Evolutionary conservation across 2,113 vertebrate species (phyloP).

Genomic region (Phrynocephalus versicolor): DNA sequence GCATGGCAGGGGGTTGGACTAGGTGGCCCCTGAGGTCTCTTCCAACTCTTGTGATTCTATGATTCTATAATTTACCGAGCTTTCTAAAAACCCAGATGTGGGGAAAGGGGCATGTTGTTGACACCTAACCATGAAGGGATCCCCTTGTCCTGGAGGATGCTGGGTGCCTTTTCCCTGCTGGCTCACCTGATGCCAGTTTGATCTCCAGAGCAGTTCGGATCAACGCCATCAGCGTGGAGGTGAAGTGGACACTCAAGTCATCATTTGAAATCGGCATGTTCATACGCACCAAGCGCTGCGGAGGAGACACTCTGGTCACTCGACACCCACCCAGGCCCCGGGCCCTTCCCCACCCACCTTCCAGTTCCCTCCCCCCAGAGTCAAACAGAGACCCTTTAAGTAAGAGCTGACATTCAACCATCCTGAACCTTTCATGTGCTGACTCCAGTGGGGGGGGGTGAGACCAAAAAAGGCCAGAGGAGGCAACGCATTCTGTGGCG

Average conservation of each 20-base stretch:
- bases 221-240: constrained; percentile 91
- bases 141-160: no score
- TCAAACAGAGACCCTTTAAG: background rate
- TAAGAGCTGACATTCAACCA: rapidly evolving
- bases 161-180: background rate
- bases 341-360: constrained; percentile 48
- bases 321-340: background rate
- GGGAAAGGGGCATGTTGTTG: background rate
- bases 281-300: constrained; percentile 92
- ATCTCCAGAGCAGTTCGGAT: constrained; percentile 93
- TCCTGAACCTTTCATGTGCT: constrained; percentile 34
- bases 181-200: constrained; percentile 90
- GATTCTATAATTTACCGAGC: background rate
- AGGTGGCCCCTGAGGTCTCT: no score
- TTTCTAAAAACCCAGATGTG: background rate
- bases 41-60: no score
- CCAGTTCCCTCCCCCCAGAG: background rate
- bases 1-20: no score
- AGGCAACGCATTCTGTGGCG: background rate
- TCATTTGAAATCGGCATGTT: constrained; percentile 92
- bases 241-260: constrained; percentile 92
- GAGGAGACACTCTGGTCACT: constrained; percentile 17
- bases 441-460: background rate
- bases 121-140: no score
- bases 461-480: background rate